These are phyloP conservation scores for Argyra leucocephala DNA, from an alignment of 2,888 invertebrate genomes.

Conservation along the genomic window DNA sequence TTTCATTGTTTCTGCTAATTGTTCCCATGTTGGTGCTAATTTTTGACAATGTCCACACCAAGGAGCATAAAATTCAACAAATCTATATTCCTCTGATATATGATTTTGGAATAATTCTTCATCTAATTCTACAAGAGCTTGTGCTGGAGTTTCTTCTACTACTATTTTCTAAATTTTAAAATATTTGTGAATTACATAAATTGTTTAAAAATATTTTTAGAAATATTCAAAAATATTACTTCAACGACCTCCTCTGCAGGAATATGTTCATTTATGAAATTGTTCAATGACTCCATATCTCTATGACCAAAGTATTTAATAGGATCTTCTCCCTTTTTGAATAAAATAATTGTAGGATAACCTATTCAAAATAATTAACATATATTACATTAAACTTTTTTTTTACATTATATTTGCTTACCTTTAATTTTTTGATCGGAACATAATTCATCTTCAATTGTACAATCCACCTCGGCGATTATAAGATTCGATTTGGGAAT, in stretches of 20 bases:
- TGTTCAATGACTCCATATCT: constrained; percentile 1
- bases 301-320: neutral
- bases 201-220: neutral
- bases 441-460: constrained; percentile 63
- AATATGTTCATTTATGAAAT: neutral
- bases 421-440: constrained; percentile 61
- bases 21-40: constrained; percentile 76
- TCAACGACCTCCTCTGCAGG: constrained; percentile 18
- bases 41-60: constrained; percentile 86
- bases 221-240: constrained; percentile 7
- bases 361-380: constrained; percentile 42
- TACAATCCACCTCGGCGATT: constrained; percentile 79
- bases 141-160: constrained; percentile 9
- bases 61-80: constrained; percentile 85
- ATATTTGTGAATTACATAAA: constrained; percentile 7
- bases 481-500: constrained; percentile 54
- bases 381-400: neutral
- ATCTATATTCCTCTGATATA: constrained; percentile 65
- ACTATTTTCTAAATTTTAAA: constrained; percentile 19
- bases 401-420: constrained; percentile 9
- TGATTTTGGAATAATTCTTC: constrained; percentile 67
- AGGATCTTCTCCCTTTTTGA: constrained; percentile 49
- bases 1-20: constrained; percentile 60
- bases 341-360: constrained; percentile 78
- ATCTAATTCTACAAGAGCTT: constrained; percentile 55